Evolutionary conservation across 1,140 invertebrate genomes (phyloP), one percentile per base, ranked within the genome.

Genomic region (Lineus longissimus): DNA sequence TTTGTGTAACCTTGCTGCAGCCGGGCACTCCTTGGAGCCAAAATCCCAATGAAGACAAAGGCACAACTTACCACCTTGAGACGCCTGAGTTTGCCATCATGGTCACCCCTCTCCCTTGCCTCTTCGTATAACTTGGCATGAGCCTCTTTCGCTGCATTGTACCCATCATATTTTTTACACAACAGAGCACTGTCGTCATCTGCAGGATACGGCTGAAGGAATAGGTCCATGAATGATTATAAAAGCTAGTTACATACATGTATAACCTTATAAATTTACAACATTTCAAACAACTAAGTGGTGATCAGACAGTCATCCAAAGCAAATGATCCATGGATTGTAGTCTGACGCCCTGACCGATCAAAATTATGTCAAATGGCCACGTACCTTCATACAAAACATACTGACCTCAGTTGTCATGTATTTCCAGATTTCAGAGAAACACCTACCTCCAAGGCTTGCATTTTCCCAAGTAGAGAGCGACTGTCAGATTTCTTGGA

Each of bases 381-480:
- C n/a, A n/a, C n/a, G n/a, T n/a, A n/a, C n/a, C n/a, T n/a, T n/a
- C n/a, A n/a, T n/a, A n/a, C n/a, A n/a, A n/a, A n/a, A n/a, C n/a
- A n/a, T n/a, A n/a, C n/a, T n/a, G n/a, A n/a, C n/a, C n/a, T n/a
- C n/a, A n/a, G n/a, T n/a, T n/a, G n/a, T n/a, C n/a, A n/a, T n/a
- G n/a, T n/a, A n/a, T n/a, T n/a, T n/a, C n/a, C n/a, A n/a, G n/a
- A n/a, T n/a, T n/a, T n/a, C n/a, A n/a, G n/a, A n/a, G n/a, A 36
- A 27, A 36, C 17, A 43, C 58, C 61, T 57, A 78, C 76, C 81
- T 92, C 89, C 36, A 92, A 78, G 55, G 89, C 89, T 63, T 87
- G 86, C 87, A 95, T 94, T 73, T 85, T 87, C 51, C 84, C 84
- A 51, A 95, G 75, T 25, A 95, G 81, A 61, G 83, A 80, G 41